phyloP scores from a whole-genome alignment of 30 jellyfish, hydroid and myxozoan species.

The Aurelia sp. region DNA sequence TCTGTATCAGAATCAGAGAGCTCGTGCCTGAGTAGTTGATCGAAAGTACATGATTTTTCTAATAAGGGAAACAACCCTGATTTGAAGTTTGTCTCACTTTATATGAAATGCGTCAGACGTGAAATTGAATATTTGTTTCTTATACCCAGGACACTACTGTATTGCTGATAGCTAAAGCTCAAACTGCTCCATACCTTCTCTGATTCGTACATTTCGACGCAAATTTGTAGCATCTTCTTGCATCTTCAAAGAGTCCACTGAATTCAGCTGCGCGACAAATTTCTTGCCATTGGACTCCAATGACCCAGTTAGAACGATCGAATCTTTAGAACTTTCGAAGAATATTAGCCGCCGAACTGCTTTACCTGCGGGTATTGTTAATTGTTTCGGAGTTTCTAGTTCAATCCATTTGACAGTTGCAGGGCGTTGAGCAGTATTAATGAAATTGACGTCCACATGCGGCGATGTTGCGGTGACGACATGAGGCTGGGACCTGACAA shows the following conservation, averaged over 20 bases:
- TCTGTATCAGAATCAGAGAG: too few species aligned
- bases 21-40: too few species aligned
- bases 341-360: constrained; percentile 4
- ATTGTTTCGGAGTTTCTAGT: neutral
- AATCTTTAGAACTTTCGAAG: constrained; percentile 13
- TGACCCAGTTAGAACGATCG: constrained; percentile 7
- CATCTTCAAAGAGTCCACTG: constrained; percentile 6
- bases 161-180: too few species aligned
- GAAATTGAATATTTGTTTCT: too few species aligned
- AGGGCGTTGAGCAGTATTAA: neutral
- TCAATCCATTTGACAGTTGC: constrained; percentile 39
- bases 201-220: neutral
- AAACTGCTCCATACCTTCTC: constrained; percentile 2
- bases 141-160: too few species aligned
- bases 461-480: constrained; percentile 42
- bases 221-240: neutral
- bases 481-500: neutral
- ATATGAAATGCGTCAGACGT: too few species aligned
- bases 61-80: too few species aligned
- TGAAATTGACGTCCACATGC: constrained; percentile 8
- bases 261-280: constrained; percentile 14
- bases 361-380: neutral
- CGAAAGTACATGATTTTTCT: too few species aligned
- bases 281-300: neutral
- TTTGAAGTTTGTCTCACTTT: too few species aligned